These are phyloP conservation scores for Trichopria drosophilae DNA, from an alignment of 2,888 invertebrate species.

Conservation along the genomic window DNA sequence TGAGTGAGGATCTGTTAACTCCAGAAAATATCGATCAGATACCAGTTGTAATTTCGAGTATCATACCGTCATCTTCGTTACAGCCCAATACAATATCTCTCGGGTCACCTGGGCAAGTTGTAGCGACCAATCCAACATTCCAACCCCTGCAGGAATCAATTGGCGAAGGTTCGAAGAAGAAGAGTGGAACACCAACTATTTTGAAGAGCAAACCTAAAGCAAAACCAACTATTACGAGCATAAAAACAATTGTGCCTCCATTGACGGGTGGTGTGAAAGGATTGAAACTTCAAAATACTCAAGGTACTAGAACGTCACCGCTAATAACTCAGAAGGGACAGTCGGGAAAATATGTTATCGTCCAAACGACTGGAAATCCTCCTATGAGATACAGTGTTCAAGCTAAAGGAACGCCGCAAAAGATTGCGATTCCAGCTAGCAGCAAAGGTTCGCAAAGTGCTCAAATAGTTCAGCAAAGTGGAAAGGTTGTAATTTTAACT, in stretches of 20 bases:
- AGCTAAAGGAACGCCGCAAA: conserved; percentile 46
- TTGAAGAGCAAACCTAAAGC: conserved; percentile 52
- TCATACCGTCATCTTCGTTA: conserved; percentile 40
- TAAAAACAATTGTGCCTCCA: conserved; percentile 52
- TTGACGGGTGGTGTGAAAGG: conserved; percentile 48
- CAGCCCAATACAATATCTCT: conserved; percentile 19
- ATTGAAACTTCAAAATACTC: conserved; percentile 46
- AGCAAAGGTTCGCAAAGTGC: conserved; percentile 46
- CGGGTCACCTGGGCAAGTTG: conserved; percentile 36
- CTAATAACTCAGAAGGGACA: conserved; percentile 45
- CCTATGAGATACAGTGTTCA: conserved; percentile 51
- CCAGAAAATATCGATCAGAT: conserved; percentile 71
- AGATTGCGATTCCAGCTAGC: conserved; percentile 44
- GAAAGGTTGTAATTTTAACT: conserved; percentile 55
- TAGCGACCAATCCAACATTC: conserved; percentile 36
- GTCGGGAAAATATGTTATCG: conserved; percentile 53
- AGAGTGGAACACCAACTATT: conserved; percentile 51
- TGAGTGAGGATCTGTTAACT: conserved; percentile 71
- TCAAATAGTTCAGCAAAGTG: conserved; percentile 53
- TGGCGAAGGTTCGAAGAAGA: conserved; percentile 43
- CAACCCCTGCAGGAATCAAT: conserved; percentile 31
- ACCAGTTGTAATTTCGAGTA: conserved; percentile 64
- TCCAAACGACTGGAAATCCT: conserved; percentile 51
- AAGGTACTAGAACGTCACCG: conserved; percentile 40
- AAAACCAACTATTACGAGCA: conserved; percentile 54